Base-by-base conservation (phyloP, 2,113 vertebrate genomes). In the Pampusana beccarii region DNA sequence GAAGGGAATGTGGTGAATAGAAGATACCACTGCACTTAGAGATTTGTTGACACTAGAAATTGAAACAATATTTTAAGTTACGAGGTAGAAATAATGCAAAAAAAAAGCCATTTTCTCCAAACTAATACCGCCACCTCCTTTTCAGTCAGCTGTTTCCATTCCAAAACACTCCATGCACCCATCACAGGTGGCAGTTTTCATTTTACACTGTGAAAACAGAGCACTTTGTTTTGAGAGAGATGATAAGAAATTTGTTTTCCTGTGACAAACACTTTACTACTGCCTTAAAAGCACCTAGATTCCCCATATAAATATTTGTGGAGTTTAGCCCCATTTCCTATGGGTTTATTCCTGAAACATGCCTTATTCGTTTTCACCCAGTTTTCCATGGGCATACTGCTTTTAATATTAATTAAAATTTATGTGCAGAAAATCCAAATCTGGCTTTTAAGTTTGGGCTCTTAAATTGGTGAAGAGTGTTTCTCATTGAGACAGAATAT, bases 181-280 rank as follows among this genome's bases (percentile, higher is more conserved):
- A 4, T 96, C 88, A 48, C n/a, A n/a, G 81, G 79, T 84, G 70
- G 16, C 84, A 79, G 48, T 87, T 92, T 90, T 93, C 65, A 67
- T 88, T 88, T 91, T 80, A 28, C 53, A 33, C 67, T 82, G 58
- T 84, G 86, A 79, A 93, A 88, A 71, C 4, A 0, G 90, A 94
- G 38, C 29, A 34, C 48, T 95, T 90, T 51, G 34, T 74, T 96
- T 95, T 91, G 80, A 62, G 58, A 75, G 42, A 65, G n/a, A 64
- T 74, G 28, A 82, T 69, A 54, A 71, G 89, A 82, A 73, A 86
- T 90, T 51, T 61, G 80, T 62, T 90, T 92, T 92, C 53, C 64
- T 36, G 17, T 64, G 36, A 86, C 79, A 88, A 92, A 81, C 17
- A 58, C 51, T 84, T 58, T 80, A 86, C 94, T 91, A 78, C 33